A percentile compares a stretch with the other conserved stretches of the same genome.
Evolutionary conservation across 2,113 vertebrate species (phyloP).

Genomic region (Etheostoma spectabile): DNA sequence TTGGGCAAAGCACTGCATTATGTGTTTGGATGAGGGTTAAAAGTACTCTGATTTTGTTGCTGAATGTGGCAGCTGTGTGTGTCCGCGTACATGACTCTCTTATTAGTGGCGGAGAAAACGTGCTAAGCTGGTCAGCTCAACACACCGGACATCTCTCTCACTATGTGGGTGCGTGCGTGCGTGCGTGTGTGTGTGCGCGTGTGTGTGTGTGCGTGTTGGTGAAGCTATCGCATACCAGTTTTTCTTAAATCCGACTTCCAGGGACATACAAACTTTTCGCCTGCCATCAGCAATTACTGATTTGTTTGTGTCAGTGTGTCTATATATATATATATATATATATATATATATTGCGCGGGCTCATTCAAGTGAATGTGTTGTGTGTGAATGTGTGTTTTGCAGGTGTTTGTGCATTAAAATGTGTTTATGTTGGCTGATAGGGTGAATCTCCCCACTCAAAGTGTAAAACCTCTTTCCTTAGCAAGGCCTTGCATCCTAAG

Average conservation of each 20-base stretch:
- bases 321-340: not conserved
- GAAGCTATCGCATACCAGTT: constrained; percentile 44
- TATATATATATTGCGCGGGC: not conserved
- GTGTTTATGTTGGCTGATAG: constrained; percentile 60
- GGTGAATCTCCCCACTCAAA: constrained; percentile 67
- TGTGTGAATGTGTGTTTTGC: constrained; percentile 17
- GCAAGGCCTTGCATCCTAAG: constrained; percentile 52
- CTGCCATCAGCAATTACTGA: constrained; percentile 46
- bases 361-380: constrained; percentile 4
- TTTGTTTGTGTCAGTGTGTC: constrained; percentile 8
- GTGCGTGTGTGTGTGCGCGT: constrained; percentile 12
- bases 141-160: constrained; percentile 32
- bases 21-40: constrained; percentile 31
- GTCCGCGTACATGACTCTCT: constrained; percentile 12
- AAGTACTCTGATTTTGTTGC: constrained; percentile 38
- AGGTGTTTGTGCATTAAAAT: constrained; percentile 40
- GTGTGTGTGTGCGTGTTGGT: constrained; percentile 1
- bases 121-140: constrained; percentile 48
- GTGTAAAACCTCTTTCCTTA: constrained; percentile 67
- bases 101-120: constrained; percentile 8
- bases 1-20: constrained; percentile 10
- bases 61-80: not conserved
- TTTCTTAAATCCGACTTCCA: constrained; percentile 40
- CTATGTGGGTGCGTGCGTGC: not conserved
- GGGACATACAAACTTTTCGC: constrained; percentile 61